A percentile compares a stretch with the other conserved stretches of the same genome.
Evolutionary conservation across 2,888 invertebrate genomes (phyloP).

Genomic region (Myopa tessellatipennis): DNA sequence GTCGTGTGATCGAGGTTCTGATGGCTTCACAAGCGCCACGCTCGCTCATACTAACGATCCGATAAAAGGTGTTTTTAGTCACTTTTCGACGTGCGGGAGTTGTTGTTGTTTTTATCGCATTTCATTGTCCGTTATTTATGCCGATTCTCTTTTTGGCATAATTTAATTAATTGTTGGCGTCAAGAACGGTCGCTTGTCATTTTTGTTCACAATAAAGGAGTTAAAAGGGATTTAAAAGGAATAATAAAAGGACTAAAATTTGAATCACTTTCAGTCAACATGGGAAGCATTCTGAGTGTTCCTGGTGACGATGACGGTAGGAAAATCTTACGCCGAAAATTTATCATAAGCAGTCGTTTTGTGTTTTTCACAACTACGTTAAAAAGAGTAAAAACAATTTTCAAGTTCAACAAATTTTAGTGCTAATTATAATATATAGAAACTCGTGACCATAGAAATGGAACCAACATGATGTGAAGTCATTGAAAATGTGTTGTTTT

Average conservation of each 20-base stretch:
- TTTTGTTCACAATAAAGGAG: no score
- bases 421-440: background rate
- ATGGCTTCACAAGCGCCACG: background rate
- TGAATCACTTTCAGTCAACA: background rate
- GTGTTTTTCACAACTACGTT: background rate
- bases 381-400: constrained; percentile 14
- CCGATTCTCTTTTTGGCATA: background rate
- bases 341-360: background rate
- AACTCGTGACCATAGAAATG: constrained; percentile 25
- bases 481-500: constrained; percentile 1
- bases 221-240: no score
- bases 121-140: background rate
- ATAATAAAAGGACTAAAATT: constrained; percentile 3
- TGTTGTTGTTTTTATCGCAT: constrained; percentile 5
- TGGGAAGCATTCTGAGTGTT: constrained; percentile 6
- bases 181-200: background rate
- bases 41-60: constrained; percentile 3
- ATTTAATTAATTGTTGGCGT: constrained; percentile 1
- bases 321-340: background rate
- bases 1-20: background rate
- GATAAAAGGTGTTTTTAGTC: constrained; percentile 29
- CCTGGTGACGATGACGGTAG: constrained; percentile 26
- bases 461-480: background rate
- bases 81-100: constrained; percentile 15
- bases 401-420: constrained; percentile 26